Evolutionary conservation across 2,113 vertebrate species (phyloP).

Genomic region (Chaetodon trifascialis): DNA sequence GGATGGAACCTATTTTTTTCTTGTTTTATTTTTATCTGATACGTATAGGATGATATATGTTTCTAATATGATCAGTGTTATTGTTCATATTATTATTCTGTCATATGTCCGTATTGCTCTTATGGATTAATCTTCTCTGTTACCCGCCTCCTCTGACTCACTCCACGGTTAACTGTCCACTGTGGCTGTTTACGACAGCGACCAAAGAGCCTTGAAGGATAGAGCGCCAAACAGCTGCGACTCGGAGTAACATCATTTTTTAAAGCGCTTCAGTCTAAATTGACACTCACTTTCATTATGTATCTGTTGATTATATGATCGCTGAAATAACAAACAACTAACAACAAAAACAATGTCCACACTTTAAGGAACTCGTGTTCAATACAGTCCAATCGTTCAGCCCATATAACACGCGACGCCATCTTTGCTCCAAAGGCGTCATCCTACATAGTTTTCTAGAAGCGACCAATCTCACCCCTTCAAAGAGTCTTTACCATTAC

Average conservation of each 20-base stretch:
- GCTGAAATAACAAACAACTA: neutral
- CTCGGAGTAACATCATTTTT: neutral
- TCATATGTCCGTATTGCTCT: neutral
- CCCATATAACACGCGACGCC: neutral
- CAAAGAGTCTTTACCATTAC: conserved; percentile 58
- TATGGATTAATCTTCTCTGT: neutral
- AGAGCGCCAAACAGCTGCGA: neutral
- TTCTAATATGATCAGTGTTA: neutral
- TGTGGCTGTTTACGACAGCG: too few species aligned
- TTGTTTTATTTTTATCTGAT: neutral
- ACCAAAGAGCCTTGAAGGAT: conserved; percentile 51
- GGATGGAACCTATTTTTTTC: neutral
- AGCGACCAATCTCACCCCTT: neutral
- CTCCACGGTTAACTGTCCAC: conserved; percentile 31
- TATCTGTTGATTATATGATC: accelerated
- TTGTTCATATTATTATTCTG: neutral
- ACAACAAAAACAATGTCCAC: neutral
- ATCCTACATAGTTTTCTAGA: accelerated
- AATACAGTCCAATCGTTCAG: too few species aligned
- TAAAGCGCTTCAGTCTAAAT: accelerated
- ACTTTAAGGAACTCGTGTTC: accelerated
- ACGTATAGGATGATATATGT: neutral
- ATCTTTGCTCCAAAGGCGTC: conserved; percentile 23
- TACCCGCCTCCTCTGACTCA: too few species aligned
- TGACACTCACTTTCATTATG: accelerated